phyloP scores from a whole-genome alignment of 2,113 vertebrate genomes.

The Cromileptes altivelis region DNA sequence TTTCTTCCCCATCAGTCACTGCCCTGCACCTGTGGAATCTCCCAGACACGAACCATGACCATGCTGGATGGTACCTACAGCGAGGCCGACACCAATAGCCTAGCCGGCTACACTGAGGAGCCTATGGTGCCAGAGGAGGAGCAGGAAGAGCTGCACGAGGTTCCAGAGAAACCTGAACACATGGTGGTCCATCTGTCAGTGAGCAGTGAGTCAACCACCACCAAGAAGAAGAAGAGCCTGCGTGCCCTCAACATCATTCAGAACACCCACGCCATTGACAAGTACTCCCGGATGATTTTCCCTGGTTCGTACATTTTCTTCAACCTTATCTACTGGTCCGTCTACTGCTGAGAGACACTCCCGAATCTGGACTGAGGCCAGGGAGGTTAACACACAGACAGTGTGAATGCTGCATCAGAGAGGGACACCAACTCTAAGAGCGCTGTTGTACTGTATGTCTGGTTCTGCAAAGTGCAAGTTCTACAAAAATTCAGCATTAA shows the following conservation, averaged over 20 bases:
- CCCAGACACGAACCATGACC: constrained; percentile 90
- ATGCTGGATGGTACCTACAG: constrained; percentile 92
- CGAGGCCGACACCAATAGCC: constrained; percentile 93
- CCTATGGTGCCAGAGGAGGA: constrained; percentile 88
- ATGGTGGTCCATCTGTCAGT: constrained; percentile 92
- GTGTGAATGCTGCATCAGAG: constrained; percentile 3
- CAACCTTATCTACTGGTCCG: constrained; percentile 98
- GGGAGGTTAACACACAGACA: neutral
- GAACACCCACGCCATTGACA: constrained; percentile 96
- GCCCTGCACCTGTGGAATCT: constrained; percentile 91
- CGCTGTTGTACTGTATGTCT: constrained; percentile 14
- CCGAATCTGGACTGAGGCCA: neutral
- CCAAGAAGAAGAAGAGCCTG: constrained; percentile 92
- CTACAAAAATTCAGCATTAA: neutral
- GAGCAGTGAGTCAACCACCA: constrained; percentile 87
- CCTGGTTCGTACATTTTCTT: constrained; percentile 97
- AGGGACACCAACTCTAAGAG: neutral
- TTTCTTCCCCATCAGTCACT: constrained; percentile 79
- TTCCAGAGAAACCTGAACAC: constrained; percentile 90
- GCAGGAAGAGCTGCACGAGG: constrained; percentile 82
- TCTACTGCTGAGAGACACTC: constrained; percentile 89
- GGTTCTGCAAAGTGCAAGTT: neutral
- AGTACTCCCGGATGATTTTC: constrained; percentile 95
- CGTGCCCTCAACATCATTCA: constrained; percentile 90
- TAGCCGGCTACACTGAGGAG: constrained; percentile 91